Evolutionary conservation across 2,113 vertebrate genomes (phyloP).

Genomic region (human (Homo sapiens)): GRCh38 chr19:16986501-16987000

Average conservation of each 20-base stretch:
- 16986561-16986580: slow-evolving; percentile 65
- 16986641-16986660: not conserved
- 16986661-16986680: not conserved
- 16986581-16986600: not conserved
- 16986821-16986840: not conserved
- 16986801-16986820: not conserved
- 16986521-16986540: slow-evolving; percentile 75
- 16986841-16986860: too few species aligned
- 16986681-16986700: not conserved
- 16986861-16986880: not conserved
- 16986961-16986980: too few species aligned
- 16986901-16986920: too few species aligned
- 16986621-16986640: not conserved
- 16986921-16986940: too few species aligned
- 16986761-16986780: not conserved
- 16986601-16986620: not conserved
- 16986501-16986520: slow-evolving; percentile 79
- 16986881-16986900: too few species aligned
- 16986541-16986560: slow-evolving; percentile 71
- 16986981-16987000: too few species aligned
- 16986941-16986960: too few species aligned
- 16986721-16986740: not conserved
- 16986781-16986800: not conserved
- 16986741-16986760: not conserved
- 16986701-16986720: not conserved